Base-by-base conservation (phyloP, 2,797 vertebrate species). In the Simalia tracyae region DNA sequence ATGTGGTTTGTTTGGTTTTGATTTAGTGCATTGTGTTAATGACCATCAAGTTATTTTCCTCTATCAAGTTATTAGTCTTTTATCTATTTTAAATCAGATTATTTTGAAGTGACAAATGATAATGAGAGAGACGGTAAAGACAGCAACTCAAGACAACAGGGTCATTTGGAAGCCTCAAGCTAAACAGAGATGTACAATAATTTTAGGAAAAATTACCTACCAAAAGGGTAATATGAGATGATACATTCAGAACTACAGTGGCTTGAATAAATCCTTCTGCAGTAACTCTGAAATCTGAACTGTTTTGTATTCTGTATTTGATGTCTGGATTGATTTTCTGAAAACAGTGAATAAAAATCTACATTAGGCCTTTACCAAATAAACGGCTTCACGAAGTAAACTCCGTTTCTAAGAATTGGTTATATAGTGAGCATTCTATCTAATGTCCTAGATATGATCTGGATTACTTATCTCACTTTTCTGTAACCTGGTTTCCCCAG, bases 241-340 rank as follows among this genome's bases (percentile, higher is more conserved):
- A 93, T 4, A 94, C 84, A 1, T 94, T 14, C 88, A 97, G 91
- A 9, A 89, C 19, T 1, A 2, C 84, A 0, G 93, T 97, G 92
- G 98, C 98, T 94, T 98, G 97, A 88, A 99, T 94, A 92, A 96
- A 96, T 57, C 98, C 97, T 0, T 97, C 91, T 50, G 87, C 96
- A 31, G 98, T 93, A 15, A 98, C 85, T 0, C 59, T 92, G 95
- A 99, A 99, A 8, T 96, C 95, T 0, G 5, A 94, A 94, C 84
- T 98, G 11, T 95, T 97, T 1, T 46, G 36, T 72, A 98, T 50
- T 4, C 86, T 89, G 94, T 98, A 99, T 9, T 10, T 57, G 0
- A 98, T 95, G 92, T 97, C 2, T 36, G 98, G 98, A 96, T 99
- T 99, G 64, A 97, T 0, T n/a, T 97, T 97, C 98, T 99, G 96